Conservation (phyloP, 2,113 vertebrate species). For the Chelonoidis abingdonii region DNA sequence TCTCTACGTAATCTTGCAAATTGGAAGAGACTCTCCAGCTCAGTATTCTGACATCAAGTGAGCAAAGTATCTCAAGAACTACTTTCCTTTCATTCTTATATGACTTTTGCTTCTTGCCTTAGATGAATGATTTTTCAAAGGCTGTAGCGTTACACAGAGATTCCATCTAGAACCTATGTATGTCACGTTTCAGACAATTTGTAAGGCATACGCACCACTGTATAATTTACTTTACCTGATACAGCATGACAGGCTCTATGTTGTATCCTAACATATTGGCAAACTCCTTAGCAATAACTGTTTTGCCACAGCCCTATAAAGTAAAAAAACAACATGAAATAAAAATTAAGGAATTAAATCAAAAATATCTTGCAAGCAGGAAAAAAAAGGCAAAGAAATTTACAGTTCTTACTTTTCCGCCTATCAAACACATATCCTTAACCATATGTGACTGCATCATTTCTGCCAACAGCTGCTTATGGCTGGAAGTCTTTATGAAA, state of each 20-base stretch:
- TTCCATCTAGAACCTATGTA: background rate
- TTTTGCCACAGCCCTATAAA: constrained; percentile 95
- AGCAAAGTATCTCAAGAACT: background rate
- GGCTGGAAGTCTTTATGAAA: constrained; percentile 90
- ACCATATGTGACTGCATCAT: constrained; percentile 97
- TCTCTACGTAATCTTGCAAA: background rate
- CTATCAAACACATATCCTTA: constrained; percentile 96
- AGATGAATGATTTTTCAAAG: background rate
- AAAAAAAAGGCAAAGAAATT: background rate
- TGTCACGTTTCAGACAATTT: background rate
- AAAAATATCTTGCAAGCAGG: background rate
- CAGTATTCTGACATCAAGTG: background rate
- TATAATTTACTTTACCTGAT: constrained; percentile 86
- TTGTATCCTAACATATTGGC: constrained; percentile 91
- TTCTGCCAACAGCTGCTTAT: constrained; percentile 89
- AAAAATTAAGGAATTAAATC: constrained; percentile 18
- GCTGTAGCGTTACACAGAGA: background rate
- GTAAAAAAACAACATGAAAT: background rate
- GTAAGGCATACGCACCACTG: background rate
- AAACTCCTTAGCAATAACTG: constrained; percentile 91
- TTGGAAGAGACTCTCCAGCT: background rate
- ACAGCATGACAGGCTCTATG: constrained; percentile 93
- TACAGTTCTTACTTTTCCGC: constrained; percentile 89
- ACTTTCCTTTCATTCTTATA: background rate
- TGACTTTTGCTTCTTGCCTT: background rate